Percentiles rank a stretch among this genome's conserved stretches.
Conservation (phyloP, 2,113 vertebrate genomes). For the Salvelinus fontinalis region DNA sequence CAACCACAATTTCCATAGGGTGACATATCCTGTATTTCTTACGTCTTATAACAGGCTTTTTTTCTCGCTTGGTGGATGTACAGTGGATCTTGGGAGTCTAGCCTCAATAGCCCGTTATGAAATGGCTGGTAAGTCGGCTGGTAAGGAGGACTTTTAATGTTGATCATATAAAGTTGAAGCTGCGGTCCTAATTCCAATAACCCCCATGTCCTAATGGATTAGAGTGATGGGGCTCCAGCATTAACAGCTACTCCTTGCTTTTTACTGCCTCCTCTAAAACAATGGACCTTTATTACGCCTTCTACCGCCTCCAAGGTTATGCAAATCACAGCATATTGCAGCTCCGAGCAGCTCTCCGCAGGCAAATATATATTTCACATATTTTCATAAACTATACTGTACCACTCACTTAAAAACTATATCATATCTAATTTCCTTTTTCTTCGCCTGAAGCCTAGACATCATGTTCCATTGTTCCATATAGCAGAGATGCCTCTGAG, state of each 20-base stretch:
- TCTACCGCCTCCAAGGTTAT: conserved; percentile 45
- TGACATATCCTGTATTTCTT: no score
- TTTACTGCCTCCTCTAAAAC: conserved; percentile 41
- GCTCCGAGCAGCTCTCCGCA: neutral
- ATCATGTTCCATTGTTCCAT: no score
- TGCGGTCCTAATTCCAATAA: conserved; percentile 53
- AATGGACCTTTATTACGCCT: conserved; percentile 11
- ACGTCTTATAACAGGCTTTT: no score
- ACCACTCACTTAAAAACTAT: neutral
- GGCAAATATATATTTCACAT: neutral
- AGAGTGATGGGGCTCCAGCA: conserved; percentile 37
- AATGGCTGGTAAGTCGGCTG: conserved; percentile 26
- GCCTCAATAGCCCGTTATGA: conserved; percentile 12
- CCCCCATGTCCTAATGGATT: conserved; percentile 52
- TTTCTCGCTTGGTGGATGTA: no score
- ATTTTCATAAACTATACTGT: neutral
- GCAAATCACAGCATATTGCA: conserved; percentile 5
- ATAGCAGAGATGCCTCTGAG: no score
- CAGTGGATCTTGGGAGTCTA: conserved; percentile 8
- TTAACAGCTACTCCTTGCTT: conserved; percentile 37
- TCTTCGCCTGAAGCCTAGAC: no score
- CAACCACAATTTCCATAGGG: neutral
- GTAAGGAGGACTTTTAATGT: conserved; percentile 42
- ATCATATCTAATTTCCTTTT: no score
- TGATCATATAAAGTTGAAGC: conserved; percentile 56